phyloP scores from a whole-genome alignment of 2,797 vertebrate species.

The Dermochelys coriacea region DNA sequence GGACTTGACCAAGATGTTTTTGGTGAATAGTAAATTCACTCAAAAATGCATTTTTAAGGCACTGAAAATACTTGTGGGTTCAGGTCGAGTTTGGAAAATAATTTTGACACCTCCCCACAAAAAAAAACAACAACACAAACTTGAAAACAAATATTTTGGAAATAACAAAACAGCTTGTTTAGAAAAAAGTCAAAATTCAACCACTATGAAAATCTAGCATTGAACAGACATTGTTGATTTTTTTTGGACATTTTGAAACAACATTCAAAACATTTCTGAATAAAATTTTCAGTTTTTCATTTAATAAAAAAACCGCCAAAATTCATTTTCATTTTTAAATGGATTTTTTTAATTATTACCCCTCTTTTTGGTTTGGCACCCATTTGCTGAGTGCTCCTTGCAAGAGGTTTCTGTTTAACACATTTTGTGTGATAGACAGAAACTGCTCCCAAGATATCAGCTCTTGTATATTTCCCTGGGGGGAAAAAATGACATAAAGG shows the following conservation, averaged over 20 bases:
- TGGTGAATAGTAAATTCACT: background rate
- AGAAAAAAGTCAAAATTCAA: background rate
- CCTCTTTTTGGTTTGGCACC: background rate
- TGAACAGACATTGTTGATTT: background rate
- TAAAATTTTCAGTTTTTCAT: background rate
- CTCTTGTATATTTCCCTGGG: background rate
- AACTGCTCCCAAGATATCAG: rapidly evolving
- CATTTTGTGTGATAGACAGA: background rate
- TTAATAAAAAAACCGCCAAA: too few relatives aligned
- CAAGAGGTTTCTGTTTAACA: background rate
- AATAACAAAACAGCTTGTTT: background rate
- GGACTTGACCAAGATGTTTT: background rate
- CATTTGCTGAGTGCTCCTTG: background rate
- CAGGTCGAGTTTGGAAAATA: background rate
- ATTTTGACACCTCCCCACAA: background rate
- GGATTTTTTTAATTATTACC: background rate
- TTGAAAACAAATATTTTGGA: background rate
- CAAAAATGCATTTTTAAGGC: background rate
- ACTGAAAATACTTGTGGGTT: background rate
- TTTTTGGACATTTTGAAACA: background rate
- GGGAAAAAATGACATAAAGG: background rate
- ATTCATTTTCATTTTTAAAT: background rate
- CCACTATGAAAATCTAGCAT: background rate
- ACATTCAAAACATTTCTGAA: background rate
- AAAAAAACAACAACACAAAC: too few relatives aligned